Conservation (phyloP, 2,888 invertebrate species). For the Ichneumoninae sp. region DNA sequence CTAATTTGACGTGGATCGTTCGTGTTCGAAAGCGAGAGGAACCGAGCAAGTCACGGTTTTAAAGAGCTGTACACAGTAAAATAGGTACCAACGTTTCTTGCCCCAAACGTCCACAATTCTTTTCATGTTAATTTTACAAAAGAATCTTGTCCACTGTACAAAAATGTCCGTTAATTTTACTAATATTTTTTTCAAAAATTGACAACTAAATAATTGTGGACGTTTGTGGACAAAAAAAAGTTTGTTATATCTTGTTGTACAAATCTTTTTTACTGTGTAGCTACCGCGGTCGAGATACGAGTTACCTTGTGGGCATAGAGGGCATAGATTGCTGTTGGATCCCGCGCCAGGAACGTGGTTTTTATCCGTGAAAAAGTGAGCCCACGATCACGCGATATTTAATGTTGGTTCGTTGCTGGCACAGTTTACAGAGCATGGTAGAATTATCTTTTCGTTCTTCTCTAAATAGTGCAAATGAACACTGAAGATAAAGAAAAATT, state of each 20-base stretch:
- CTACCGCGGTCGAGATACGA: not conserved
- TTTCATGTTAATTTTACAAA: too few species aligned
- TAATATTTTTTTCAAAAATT: too few species aligned
- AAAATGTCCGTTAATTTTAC: too few species aligned
- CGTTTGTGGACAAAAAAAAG: too few species aligned
- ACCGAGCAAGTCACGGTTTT: not conserved
- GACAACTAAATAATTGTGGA: too few species aligned
- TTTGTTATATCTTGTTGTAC: too few species aligned
- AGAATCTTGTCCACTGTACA: too few species aligned
- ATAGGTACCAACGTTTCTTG: too few species aligned
- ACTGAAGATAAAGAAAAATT: not conserved
- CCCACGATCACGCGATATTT: not conserved
- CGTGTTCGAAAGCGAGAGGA: not conserved
- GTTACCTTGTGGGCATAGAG: not conserved
- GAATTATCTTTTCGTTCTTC: not conserved
- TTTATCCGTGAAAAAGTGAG: not conserved
- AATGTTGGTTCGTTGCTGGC: not conserved
- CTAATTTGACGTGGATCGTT: constrained; percentile 2
- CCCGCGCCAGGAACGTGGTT: not conserved
- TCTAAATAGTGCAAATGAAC: not conserved
- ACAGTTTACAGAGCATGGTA: constrained; percentile 3
- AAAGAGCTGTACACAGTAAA: not conserved
- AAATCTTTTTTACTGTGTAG: not conserved
- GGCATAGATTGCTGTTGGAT: not conserved
- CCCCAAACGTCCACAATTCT: too few species aligned